Base-by-base conservation (phyloP, 2,888 invertebrate genomes). In the Cerastis rubricosa region DNA sequence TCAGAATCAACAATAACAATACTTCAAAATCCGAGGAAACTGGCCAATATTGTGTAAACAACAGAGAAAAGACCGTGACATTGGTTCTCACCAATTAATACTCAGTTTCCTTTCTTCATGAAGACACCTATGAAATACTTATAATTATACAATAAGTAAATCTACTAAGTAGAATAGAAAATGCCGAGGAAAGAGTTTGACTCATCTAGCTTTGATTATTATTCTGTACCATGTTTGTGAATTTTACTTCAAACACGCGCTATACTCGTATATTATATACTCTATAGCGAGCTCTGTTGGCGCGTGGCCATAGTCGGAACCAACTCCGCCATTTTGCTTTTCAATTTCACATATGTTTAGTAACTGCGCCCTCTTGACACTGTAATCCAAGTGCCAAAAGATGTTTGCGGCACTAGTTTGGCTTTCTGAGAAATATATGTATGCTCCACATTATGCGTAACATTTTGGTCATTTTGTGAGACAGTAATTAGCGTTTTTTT, bases 121-220 rank as follows among this genome's bases (percentile, higher is more conserved):
- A 65, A 61, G n/a, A 43, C 63, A 63, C 43, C 64, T 65, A 74
- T 45, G 57, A 74, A 69, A 57, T 80, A 72, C 63, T 72, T 47
- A 84, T 25, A 71, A 81, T 57, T 82, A 72, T 77, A 82, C 40
- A 54, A 54, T 43, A 25, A 68, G 19, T 71, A 59, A 71, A 74
- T 43, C 74, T 74, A 79, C 74, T 66, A 65, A 66, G 61, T 72
- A 76, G 66, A 64, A 64, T 71, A 40, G 19, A 75, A 72, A 57
- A 65, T 61, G 72, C 40, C 59, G 35, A 77, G 25, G 54, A 74
- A 76, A 9, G 78, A 83, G 83, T 83, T 77, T 69, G 19, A 83
- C 83, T 83, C 78, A 51, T 65, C 25, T 40, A 76, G 7, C 17
- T 72, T 35, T 45, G 68, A 79, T 70, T 57, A 75, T 14, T 64